phyloP scores from a whole-genome alignment of 2,888 invertebrate species.

The Caenorhabditis sp. region DNA sequence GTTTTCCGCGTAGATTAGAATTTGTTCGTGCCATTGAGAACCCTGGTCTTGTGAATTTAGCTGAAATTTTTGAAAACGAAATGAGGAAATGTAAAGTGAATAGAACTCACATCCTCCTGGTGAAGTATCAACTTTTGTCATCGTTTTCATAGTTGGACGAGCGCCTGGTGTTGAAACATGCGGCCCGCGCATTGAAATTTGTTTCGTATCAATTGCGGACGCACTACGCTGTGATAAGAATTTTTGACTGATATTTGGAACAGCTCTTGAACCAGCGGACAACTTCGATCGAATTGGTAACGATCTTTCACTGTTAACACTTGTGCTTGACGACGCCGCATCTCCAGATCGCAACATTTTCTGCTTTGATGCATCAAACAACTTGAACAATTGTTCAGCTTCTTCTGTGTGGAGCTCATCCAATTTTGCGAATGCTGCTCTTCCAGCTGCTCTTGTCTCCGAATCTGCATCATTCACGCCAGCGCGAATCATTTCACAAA shows the following conservation, averaged over 20 bases:
- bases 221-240: constrained; percentile 5
- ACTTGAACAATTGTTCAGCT: constrained; percentile 27
- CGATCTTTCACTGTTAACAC: constrained; percentile 30
- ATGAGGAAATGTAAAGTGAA: too few species aligned
- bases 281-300: constrained; percentile 23
- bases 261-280: constrained; percentile 15
- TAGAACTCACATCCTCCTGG: constrained; percentile 20
- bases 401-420: constrained; percentile 19
- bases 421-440: constrained; percentile 29
- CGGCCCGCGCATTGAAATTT: not conserved
- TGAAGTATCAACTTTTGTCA: constrained; percentile 29
- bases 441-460: constrained; percentile 31
- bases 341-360: constrained; percentile 32
- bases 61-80: too few species aligned
- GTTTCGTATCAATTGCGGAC: constrained; percentile 34
- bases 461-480: constrained; percentile 34
- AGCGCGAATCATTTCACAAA: constrained; percentile 10
- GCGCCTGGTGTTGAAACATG: not conserved
- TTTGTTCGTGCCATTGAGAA: constrained; percentile 19
- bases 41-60: not conserved
- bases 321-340: constrained; percentile 26
- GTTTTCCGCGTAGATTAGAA: constrained; percentile 19
- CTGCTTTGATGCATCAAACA: constrained; percentile 30
- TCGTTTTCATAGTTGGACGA: not conserved
- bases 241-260: constrained; percentile 10